Percentiles rank a stretch among this genome's conserved stretches.
phyloP scores from a whole-genome alignment of 1,140 invertebrate genomes.

The Manduca sexta region DNA sequence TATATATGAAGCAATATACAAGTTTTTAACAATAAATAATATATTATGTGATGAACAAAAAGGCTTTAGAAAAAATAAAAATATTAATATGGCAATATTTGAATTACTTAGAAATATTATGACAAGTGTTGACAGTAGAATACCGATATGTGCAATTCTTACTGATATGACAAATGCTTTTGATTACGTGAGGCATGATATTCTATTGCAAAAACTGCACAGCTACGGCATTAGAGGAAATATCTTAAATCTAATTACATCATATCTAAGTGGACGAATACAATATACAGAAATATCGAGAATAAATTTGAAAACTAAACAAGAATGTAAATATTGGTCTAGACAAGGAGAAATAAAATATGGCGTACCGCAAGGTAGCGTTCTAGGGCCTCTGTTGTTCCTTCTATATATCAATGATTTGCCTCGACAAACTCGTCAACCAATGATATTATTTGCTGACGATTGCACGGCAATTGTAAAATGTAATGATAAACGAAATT shows the following conservation, averaged over 20 bases:
- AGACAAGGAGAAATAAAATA: too few species aligned
- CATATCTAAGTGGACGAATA: conserved; percentile 1
- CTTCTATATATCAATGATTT: too few species aligned
- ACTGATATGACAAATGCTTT: conserved; percentile 19
- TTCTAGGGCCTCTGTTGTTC: too few species aligned
- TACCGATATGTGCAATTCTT: conserved; percentile 16
- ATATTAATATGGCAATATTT: conserved; percentile 6
- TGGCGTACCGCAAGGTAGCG: too few species aligned
- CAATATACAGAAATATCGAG: conserved; percentile 6
- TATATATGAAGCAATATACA: not conserved
- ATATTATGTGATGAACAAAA: conserved; percentile 4
- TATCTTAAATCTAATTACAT: not conserved
- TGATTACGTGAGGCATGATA: conserved; percentile 9
- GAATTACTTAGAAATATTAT: conserved; percentile 3
- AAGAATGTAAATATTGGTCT: too few species aligned
- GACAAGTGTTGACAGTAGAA: conserved; percentile 15
- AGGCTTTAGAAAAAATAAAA: conserved; percentile 7
- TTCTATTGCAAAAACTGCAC: conserved; percentile 10
- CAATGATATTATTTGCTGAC: too few species aligned
- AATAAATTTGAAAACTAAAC: too few species aligned
- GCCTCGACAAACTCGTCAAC: too few species aligned
- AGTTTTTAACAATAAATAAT: not conserved
- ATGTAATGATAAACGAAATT: too few species aligned
- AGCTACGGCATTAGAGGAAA: conserved; percentile 12
- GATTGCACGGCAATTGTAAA: too few species aligned